Conservation (phyloP, 1,140 invertebrate genomes). For the Coenobita brevimanus region DNA sequence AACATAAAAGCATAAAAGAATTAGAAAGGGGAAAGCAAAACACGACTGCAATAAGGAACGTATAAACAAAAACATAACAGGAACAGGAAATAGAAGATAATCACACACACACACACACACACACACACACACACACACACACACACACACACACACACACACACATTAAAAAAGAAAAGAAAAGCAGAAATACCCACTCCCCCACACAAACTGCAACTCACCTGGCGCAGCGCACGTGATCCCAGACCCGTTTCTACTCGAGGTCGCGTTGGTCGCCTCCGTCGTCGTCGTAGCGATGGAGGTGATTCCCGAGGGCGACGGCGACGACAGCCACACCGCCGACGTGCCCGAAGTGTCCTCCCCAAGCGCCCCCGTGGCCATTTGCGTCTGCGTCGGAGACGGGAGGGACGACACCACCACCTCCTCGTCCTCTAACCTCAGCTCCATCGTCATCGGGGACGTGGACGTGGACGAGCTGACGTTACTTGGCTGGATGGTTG, state of each 20-base stretch:
- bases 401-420: not conserved
- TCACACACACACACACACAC: constrained; percentile 20
- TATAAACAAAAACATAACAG: too few relatives aligned
- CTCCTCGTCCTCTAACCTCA: not conserved
- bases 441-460: constrained; percentile 12
- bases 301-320: not conserved
- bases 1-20: too few relatives aligned
- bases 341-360: not conserved
- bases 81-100: too few relatives aligned
- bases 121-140: constrained; percentile 33
- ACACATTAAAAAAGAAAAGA: constrained; percentile 11
- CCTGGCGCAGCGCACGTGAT: constrained; percentile 48
- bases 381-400: not conserved
- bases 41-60: too few relatives aligned
- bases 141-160: constrained; percentile 23
- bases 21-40: too few relatives aligned
- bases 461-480: not conserved
- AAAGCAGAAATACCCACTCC: too few relatives aligned
- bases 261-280: too few relatives aligned
- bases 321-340: not conserved
- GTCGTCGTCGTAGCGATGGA: too few relatives aligned
- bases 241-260: not conserved
- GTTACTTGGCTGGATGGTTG: too few relatives aligned
- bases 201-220: not conserved
- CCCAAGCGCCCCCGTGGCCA: not conserved